Evolutionary conservation across 2,888 invertebrate species (phyloP), one percentile per base, ranked within the genome.

Genomic region (Yponomeuta sedellus): DNA sequence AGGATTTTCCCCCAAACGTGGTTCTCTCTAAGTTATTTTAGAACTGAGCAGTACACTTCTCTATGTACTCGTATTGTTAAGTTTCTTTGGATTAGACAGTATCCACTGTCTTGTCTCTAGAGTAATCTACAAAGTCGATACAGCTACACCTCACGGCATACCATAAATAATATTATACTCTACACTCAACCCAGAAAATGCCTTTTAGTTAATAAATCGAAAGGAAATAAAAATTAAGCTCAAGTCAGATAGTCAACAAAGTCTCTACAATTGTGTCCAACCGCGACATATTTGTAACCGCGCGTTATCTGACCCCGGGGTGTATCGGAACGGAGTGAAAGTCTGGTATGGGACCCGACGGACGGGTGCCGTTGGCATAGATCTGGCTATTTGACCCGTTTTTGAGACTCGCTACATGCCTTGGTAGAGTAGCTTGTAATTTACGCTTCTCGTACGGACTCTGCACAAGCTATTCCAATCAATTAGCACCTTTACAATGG

Each of bases 331-430:
- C 28, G 64, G 63, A 74, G 83, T 79, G 83, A 83, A 83, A 83
- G 82, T 71, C 69, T 68, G 68, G 67, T 67, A 67, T 70, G 69
- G 68, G 77, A 87, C 88, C 80, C 80, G 88, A 86, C 80, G 62
- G 73, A 85, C 88, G 79, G 77, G 86, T 85, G 74, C 74, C 73
- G 74, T 71, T 78, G 80, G 77, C 84, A 82, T 72, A 84, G 79
- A 81, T 81, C 76, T 73, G 74, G 75, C 74, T 73, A 71, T 6
- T 71, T 72, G 71, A 69, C 71, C 68, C 67, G 67, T 62, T 25
- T 25, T 71, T 68, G 66, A 65, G 66, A 71, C 11, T 25, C 59
- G 10, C 19, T 5, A 25, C 25, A 25, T 25, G 2, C 25, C 25
- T 25, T 25, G 25, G 58, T n/a, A n/a, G 11, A 6, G 58, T 11